Base-by-base conservation (phyloP, 2,888 invertebrate genomes). In the Tiliacea aurago region DNA sequence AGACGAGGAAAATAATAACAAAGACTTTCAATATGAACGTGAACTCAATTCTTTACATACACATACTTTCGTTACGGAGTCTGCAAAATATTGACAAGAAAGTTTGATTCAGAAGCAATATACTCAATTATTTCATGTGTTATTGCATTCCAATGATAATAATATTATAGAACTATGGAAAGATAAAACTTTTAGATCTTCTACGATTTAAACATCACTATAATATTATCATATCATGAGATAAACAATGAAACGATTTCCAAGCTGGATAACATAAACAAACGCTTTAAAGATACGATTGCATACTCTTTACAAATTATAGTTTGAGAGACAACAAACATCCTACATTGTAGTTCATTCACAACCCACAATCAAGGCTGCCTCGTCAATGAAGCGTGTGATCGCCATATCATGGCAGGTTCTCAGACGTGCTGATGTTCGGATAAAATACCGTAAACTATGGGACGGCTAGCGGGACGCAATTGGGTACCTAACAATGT, bases 391-490 rank as follows among this genome's bases (percentile, higher is more conserved):
- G 75, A 78, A 69, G 61, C 87, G 86, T 86, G 88, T 83, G 88
- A 86, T 87, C 75, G 61, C n/a, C 58, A 45, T 55, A 76, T 70
- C 67, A 76, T 63, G 59, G 43, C 59, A 28, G 65, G 81, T 87
- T 87, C 87, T 84, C 84, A 87, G 78, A 85, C 82, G 74, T 72
- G 82, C 68, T 67, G 84, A 84, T 81, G 75, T 72, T 72, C 55
- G 63, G 87, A 90, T 89, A 87, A 84, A 86, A 86, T 88, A 90
- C 91, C 87, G 91, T 87, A 88, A 73, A 49, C 37, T 76, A 75
- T 78, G 83, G 77, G 71, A 77, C 72, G 76, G 62, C 61, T 86
- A 81, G 82, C 86, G 84, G 84, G 85, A 74, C 63, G 47, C 76
- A 76, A 85, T 84, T 81, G 81, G 62, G 65, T 51, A 41, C 45